A percentile compares a stretch with the other conserved stretches of the same genome.
Evolutionary conservation across 2,797 vertebrate species (phyloP).

Genomic region (Tragopan temminckii): DNA sequence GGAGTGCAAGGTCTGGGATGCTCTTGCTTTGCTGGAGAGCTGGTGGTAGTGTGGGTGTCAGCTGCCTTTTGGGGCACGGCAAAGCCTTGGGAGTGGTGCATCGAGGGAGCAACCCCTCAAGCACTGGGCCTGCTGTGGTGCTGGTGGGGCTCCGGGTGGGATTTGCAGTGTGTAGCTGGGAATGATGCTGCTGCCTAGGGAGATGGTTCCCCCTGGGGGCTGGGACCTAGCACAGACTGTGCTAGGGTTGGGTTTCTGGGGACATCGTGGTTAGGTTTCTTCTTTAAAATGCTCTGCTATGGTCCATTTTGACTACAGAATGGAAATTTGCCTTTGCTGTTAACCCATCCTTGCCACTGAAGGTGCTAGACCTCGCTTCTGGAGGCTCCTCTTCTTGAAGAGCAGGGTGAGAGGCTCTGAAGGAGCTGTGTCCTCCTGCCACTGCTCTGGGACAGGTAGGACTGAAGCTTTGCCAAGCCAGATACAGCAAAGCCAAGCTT

Average conservation of each 20-base stretch:
- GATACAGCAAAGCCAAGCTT: not conserved
- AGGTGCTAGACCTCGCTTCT: not conserved
- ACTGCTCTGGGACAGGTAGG: not conserved
- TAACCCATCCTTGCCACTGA: not conserved
- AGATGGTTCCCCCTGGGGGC: rapidly evolving
- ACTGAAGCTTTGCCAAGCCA: not conserved
- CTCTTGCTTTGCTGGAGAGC: not conserved
- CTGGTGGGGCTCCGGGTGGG: not conserved
- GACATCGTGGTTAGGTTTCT: not conserved
- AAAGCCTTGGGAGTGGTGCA: not conserved
- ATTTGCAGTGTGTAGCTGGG: rapidly evolving
- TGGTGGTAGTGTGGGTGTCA: not conserved
- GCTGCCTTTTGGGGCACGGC: not conserved
- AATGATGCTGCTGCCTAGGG: not conserved
- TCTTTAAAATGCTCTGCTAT: not conserved
- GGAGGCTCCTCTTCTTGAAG: not conserved
- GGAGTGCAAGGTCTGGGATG: not conserved
- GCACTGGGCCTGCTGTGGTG: not conserved
- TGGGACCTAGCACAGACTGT: not conserved
- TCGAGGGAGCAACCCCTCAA: not conserved
- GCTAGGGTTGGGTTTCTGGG: not conserved
- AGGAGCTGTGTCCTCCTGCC: not conserved
- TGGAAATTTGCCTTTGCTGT: not conserved
- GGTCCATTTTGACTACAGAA: not conserved
- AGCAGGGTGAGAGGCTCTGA: not conserved